Evolutionary conservation across 2,113 vertebrate genomes (phyloP).

Genomic region (Rhinolophus sinicus): DNA sequence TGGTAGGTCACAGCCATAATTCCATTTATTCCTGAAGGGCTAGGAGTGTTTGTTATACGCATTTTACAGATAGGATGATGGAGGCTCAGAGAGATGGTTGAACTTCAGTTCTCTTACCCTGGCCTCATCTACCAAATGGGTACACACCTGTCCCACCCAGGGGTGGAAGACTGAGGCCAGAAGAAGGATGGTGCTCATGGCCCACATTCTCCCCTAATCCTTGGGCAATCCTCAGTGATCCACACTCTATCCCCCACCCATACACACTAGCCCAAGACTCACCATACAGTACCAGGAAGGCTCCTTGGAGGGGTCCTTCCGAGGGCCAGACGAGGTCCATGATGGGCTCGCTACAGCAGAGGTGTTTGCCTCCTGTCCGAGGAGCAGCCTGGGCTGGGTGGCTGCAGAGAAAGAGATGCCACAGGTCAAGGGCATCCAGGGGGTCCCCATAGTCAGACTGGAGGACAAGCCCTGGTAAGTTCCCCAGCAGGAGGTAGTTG

Average conservation of each 20-base stretch:
- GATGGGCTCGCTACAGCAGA: accelerated
- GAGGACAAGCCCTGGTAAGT: not conserved
- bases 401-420: not conserved
- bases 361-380: not conserved
- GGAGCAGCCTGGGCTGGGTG: not conserved
- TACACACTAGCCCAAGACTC: not conserved
- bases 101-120: not conserved
- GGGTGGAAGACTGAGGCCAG: not conserved
- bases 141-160: not conserved
- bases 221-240: not conserved
- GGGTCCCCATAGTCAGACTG: not conserved
- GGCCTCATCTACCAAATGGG: not conserved
- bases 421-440: not conserved
- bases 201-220: not conserved
- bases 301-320: too few species aligned
- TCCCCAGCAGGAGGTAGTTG: not conserved
- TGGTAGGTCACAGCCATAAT: not conserved
- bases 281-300: not conserved
- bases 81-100: not conserved
- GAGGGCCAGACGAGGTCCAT: accelerated
- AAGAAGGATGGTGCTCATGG: not conserved
- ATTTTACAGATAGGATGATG: not conserved
- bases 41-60: not conserved
- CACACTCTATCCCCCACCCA: not conserved
- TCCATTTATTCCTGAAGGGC: not conserved